Base-by-base conservation (phyloP, 2,888 invertebrate genomes). In the Idaea biselata region DNA sequence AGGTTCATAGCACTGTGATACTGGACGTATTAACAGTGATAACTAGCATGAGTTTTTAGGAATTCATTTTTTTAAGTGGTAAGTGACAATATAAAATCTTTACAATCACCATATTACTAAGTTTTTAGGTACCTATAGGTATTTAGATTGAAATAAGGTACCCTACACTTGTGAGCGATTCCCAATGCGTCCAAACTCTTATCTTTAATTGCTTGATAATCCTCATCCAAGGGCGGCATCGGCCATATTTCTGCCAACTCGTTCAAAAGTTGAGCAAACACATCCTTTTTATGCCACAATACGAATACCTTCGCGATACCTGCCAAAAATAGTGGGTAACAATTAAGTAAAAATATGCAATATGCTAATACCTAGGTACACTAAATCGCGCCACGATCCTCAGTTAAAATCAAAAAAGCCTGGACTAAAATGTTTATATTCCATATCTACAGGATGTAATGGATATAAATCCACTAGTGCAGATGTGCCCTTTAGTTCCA, bases 181-280 rank as follows among this genome's bases (percentile, higher is more conserved):
- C 82, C 81, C 59, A 91, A 77, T 18, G 87, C 83, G 1, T 75
- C 69, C 1, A 90, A 72, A 62, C 87, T 90, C 60, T 83, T 84
- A 32, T 79, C 73, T 71, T 91, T 91, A 59, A 89, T 84, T 32
- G 58, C 62, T 61, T 80, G 80, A 3, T 82, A 81, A 58, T 85
- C 84, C 18, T 81, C 74, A 55, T 82, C 81, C 2, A 87, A 72
- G 16, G 89, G 88, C 18, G 87, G 78, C 74, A 86, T 79, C 0
- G 91, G 91, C 91, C 91, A 91, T 63, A 91, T 91, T 18, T 79
- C 86, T 16, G 84, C 79, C 32, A 91, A 76, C 63, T 91, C 90
- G 7, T 76, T 66, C 44, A 91, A 70, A n/a, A 90, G 80, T 68
- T 85, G 74, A 16, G 74, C 75, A 64, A 90, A 91, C 4, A 88